Evolutionary conservation across 2,113 vertebrate species (phyloP).

Genomic region (Cottus gobio): DNA sequence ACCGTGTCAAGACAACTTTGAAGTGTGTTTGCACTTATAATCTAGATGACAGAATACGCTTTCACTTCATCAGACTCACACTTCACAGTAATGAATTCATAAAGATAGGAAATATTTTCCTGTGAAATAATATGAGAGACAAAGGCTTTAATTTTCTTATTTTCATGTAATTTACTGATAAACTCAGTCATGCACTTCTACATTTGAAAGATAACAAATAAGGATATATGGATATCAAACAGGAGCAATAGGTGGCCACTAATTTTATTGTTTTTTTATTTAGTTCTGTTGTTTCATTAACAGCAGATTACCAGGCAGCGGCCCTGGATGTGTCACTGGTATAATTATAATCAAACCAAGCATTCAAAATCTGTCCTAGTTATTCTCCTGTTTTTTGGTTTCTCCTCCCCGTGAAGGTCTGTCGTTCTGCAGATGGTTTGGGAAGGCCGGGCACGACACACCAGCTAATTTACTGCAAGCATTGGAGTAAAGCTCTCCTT

Average conservation of each 20-base stretch:
- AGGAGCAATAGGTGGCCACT: neutral
- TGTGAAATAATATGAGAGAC: neutral
- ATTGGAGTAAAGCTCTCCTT: constrained; percentile 20
- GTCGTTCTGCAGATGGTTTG: constrained; percentile 23
- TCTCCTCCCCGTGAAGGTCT: constrained; percentile 21
- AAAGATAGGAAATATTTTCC: neutral
- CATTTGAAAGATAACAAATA: neutral
- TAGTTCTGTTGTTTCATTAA: neutral
- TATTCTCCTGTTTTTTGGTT: neutral
- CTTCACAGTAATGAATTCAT: neutral
- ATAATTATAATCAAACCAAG: constrained; percentile 7
- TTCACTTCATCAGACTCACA: neutral
- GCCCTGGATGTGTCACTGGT: neutral
- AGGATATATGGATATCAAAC: no score
- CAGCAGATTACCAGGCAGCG: neutral
- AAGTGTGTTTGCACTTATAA: constrained; percentile 1
- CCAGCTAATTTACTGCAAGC: constrained; percentile 59
- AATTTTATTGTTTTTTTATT: neutral
- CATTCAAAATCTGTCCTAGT: constrained; percentile 1
- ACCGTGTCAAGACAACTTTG: neutral
- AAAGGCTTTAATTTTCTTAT: neutral
- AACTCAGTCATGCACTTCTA: neutral
- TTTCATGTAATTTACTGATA: neutral
- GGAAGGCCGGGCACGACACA: constrained; percentile 32
- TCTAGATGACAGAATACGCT: neutral